Conservation (phyloP, 2,113 vertebrate species). For the Passerina amoena region DNA sequence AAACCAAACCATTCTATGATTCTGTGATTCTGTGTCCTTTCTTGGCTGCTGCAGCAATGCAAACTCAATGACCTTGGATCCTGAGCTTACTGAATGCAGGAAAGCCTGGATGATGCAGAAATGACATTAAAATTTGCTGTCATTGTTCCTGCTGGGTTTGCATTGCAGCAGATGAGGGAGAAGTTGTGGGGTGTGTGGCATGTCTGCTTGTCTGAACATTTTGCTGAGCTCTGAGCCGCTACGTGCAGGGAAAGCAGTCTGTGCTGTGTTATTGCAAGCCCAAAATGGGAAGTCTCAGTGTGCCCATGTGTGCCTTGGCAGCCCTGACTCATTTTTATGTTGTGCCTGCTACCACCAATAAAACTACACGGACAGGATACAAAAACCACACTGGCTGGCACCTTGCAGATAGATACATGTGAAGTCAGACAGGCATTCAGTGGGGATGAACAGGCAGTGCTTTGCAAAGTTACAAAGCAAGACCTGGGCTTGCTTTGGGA, state of each 20-base stretch:
- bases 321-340: neutral
- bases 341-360: slow-evolving; percentile 2
- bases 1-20: neutral
- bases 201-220: neutral
- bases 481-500: neutral
- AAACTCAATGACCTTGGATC: neutral
- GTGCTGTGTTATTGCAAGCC: neutral
- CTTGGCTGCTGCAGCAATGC: neutral
- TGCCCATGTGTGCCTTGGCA: slow-evolving; percentile 22
- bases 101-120: neutral
- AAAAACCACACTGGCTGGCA: neutral
- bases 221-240: neutral
- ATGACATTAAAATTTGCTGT: neutral
- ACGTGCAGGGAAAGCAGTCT: neutral
- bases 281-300: slow-evolving; percentile 9
- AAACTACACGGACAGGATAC: neutral
- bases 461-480: neutral
- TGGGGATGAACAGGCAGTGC: neutral
- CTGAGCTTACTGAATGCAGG: neutral
- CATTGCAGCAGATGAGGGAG: neutral
- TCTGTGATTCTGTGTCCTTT: neutral
- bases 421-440: neutral
- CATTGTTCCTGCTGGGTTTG: neutral
- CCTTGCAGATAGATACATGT: neutral
- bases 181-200: neutral